Base-by-base conservation (phyloP, 2,113 vertebrate species). In the Dicentrarchus labrax region DNA sequence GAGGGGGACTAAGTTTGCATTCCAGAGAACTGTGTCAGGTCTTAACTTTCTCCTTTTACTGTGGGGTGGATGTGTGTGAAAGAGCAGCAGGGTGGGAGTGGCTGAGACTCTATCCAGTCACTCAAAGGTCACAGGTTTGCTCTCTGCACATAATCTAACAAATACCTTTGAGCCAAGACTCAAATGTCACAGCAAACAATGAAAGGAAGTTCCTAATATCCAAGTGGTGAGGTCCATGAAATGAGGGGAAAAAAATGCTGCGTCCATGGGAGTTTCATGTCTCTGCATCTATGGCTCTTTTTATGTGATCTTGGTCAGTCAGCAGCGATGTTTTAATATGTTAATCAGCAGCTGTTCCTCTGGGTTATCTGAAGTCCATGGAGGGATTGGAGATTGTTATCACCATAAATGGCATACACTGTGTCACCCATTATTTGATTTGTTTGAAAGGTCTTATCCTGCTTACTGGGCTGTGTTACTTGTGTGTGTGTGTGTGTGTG, bases 21-120 rank as follows among this genome's bases (percentile, higher is more conserved):
- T 93, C 90, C 92, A 89, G 80, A 92, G 85, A 77, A 72, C 73
- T 85, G 83, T 89, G 88, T 93, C 90, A 91, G 86, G 83, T 93
- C 82, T 87, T 89, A 89, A 78, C 83, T 79, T 87, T 92, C 92
- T 88, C 86, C 76, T 80, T 78, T 80, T 86, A 74, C 74, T 82
- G 68, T 16, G 8, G 47, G 54, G 43, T 54, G 38, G 36, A 61
- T 76, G 72, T 72, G 80, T 51, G 72, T 39, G 65, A 38, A 54
- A 39, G 67, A 66, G 72, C 70, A 67, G 69, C 59, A 51, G 65
- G 45, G 84, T 65, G 87, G 78, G 74, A 79, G 77, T 72, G 80
- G 48, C 82, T 39, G 54, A 72, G 83, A 64, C 65, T 73, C 74
- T 51, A 75, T 64, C 59, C 83, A 61, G 77, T 85, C 84, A 84